A percentile compares a stretch with the other conserved stretches of the same genome.
phyloP scores from a whole-genome alignment of 2,797 vertebrate species.

The Cuniculus paca region DNA sequence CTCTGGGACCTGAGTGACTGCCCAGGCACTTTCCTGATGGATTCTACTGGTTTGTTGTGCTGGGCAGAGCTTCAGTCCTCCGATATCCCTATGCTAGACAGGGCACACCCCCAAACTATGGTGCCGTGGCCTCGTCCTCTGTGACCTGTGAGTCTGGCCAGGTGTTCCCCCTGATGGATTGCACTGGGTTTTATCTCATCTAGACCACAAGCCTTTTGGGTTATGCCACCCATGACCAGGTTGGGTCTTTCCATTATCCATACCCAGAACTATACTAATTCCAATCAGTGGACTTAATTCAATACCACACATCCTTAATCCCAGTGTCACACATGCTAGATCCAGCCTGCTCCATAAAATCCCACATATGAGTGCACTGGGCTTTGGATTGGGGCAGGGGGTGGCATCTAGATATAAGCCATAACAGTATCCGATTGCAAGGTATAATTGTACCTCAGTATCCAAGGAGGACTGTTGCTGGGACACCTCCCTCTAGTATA shows the following conservation, averaged over 20 bases:
- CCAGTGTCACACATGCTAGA: background rate
- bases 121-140: too few relatives aligned
- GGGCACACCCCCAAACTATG: too few relatives aligned
- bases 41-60: too few relatives aligned
- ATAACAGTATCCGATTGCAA: background rate
- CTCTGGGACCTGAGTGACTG: too few relatives aligned
- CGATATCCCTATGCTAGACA: too few relatives aligned
- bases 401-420: background rate
- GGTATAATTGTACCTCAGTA: background rate
- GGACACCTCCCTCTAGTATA: background rate
- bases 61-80: too few relatives aligned
- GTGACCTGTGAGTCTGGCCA: too few relatives aligned
- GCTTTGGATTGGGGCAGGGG: background rate
- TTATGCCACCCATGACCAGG: background rate
- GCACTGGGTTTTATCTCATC: background rate
- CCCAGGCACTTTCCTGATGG: too few relatives aligned
- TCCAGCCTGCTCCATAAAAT: background rate
- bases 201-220: background rate
- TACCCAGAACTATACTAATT: background rate
- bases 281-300: background rate
- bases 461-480: background rate
- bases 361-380: too few relatives aligned
- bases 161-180: too few relatives aligned
- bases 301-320: background rate
- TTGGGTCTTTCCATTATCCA: background rate